Conservation (phyloP, 92 coral and sea anemone species). For the Paramuricea clavata region DNA sequence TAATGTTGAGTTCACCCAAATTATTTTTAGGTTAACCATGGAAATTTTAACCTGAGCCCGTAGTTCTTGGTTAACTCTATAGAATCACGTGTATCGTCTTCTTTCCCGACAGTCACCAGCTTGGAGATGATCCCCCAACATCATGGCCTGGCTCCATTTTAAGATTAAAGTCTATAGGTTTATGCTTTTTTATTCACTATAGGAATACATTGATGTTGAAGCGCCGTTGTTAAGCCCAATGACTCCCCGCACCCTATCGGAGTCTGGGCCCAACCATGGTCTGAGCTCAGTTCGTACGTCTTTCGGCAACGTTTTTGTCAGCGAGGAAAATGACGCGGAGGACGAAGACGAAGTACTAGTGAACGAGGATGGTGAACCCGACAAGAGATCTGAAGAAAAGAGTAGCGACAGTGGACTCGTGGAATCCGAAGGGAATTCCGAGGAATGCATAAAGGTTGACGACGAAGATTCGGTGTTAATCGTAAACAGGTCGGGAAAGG, state of each 20-base stretch:
- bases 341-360: constrained; percentile 22
- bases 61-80: no score
- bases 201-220: constrained; percentile 93
- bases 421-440: neutral
- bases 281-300: constrained; percentile 7
- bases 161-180: no score
- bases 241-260: constrained; percentile 84
- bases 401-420: no score
- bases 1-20: no score
- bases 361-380: constrained; percentile 25
- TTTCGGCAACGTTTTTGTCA: constrained; percentile 17
- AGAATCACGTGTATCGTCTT: no score
- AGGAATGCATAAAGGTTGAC: neutral
- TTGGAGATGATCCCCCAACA: no score
- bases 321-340: constrained; percentile 22
- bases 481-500: neutral
- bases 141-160: no score
- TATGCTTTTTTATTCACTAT: neutral
- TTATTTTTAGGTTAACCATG: no score
- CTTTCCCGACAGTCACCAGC: no score
- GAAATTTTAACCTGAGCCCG: no score
- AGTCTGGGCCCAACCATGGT: constrained; percentile 44
- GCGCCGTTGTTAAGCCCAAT: constrained; percentile 92
- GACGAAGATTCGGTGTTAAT: constrained; percentile 14
- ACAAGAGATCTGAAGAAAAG: constrained; percentile 5